Percentiles rank a stretch among this genome's conserved stretches.
These are phyloP conservation scores for Drosophila atripex DNA, from an alignment of 2,888 invertebrate genomes.

Conservation along the genomic window DNA sequence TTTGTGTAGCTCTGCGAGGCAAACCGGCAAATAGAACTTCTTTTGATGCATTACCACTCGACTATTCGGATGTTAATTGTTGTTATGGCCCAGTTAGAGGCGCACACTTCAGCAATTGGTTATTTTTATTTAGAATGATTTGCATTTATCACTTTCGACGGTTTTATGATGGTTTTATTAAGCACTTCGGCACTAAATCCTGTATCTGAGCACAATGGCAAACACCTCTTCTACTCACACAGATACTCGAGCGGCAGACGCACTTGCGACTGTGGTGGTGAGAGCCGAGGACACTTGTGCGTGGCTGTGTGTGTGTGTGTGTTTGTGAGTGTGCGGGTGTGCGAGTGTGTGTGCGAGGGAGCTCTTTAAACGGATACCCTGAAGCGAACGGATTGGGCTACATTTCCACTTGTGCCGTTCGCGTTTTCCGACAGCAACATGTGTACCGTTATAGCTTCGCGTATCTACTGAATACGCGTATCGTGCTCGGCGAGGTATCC, in stretches of 20 bases:
- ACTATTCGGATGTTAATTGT: slow-evolving; percentile 3
- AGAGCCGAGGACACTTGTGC: slow-evolving; percentile 28
- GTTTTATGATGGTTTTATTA: slow-evolving; percentile 31
- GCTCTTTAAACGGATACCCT: slow-evolving; percentile 69
- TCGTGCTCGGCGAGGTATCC: slow-evolving; percentile 40
- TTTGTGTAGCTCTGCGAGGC: background rate
- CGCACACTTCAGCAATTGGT: slow-evolving; percentile 27
- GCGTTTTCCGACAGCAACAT: slow-evolving; percentile 76
- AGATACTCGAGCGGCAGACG: slow-evolving; percentile 16
- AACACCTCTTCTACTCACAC: slow-evolving; percentile 40
- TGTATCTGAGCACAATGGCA: slow-evolving; percentile 39
- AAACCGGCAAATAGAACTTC: slow-evolving; percentile 7
- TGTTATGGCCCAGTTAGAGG: slow-evolving; percentile 3
- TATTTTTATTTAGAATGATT: slow-evolving; percentile 31
- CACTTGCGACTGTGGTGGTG: slow-evolving; percentile 40
- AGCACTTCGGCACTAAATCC: slow-evolving; percentile 45
- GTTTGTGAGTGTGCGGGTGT: slow-evolving; percentile 7
- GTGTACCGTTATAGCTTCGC: slow-evolving; percentile 80
- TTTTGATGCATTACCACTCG: slow-evolving; percentile 8
- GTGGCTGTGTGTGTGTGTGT: slow-evolving; percentile 17
- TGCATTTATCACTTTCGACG: slow-evolving; percentile 37
- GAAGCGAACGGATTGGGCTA: slow-evolving; percentile 72
- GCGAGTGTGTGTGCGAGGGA: slow-evolving; percentile 34
- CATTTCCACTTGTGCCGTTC: slow-evolving; percentile 60
- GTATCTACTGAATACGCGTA: slow-evolving; percentile 71